Conservation (phyloP, 2,113 vertebrate species). For the Argyrosomus japonicus region DNA sequence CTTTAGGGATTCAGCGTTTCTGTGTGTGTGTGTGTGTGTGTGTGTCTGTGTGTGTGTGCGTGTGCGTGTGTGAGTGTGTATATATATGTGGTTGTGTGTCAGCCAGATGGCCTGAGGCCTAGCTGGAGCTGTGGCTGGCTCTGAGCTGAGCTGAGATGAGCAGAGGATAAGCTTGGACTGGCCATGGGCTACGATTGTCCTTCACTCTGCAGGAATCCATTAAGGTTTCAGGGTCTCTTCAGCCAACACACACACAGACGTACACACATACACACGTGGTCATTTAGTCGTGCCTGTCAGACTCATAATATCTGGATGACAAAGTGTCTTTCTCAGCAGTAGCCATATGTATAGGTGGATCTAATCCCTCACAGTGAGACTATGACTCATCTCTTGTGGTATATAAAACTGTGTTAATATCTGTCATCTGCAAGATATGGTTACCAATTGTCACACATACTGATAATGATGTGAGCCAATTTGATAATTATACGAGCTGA, state of each 20-base stretch:
- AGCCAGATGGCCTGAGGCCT: conserved; percentile 79
- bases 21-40: conserved; percentile 4
- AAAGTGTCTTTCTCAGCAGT: conserved; percentile 63
- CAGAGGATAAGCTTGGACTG: conserved; percentile 78
- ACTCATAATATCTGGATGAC: conserved; percentile 65
- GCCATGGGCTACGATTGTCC: conserved; percentile 81
- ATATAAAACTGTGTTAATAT: conserved; percentile 60
- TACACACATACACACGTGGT: conserved; percentile 35
- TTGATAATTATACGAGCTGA: conserved; percentile 53
- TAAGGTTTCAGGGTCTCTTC: conserved; percentile 77
- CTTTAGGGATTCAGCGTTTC: conserved; percentile 41
- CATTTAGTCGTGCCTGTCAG: conserved; percentile 65
- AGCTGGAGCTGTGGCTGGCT: conserved; percentile 71
- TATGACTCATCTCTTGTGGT: conserved; percentile 63
- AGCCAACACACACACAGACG: conserved; percentile 55
- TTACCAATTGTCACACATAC: conserved; percentile 44
- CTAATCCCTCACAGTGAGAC: conserved; percentile 46
- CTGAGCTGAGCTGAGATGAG: conserved; percentile 78
- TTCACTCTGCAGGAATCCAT: conserved; percentile 81
- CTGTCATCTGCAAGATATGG: conserved; percentile 32
- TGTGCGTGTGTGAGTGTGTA: conserved; percentile 32
- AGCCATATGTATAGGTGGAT: conserved; percentile 70
- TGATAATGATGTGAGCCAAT: conserved; percentile 48
- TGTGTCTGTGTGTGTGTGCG: conserved; percentile 16
- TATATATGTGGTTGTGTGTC: conserved; percentile 41